Conservation (phyloP, 1,140 invertebrate genomes). For the Aphaenogaster rudis region DNA sequence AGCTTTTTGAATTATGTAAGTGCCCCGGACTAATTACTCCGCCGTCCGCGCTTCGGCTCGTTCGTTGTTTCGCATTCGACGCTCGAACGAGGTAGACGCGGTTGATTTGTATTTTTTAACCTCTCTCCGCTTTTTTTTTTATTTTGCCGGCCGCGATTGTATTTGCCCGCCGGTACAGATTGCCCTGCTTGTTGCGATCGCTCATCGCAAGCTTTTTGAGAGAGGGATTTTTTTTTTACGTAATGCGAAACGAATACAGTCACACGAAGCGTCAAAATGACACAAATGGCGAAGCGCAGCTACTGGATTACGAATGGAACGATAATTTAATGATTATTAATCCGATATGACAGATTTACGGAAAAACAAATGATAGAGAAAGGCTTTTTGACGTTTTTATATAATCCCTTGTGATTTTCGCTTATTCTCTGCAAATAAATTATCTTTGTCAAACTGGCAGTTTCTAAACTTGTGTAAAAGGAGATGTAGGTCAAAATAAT, state of each 20-base stretch:
- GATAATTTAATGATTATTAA: conserved; percentile 3
- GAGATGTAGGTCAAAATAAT: conserved; percentile 55
- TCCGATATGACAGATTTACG: too few relatives aligned
- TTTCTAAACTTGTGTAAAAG: conserved; percentile 6
- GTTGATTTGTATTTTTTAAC: conserved; percentile 52
- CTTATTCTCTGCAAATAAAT: conserved; percentile 13
- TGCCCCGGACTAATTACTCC: conserved; percentile 60
- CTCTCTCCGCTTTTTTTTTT: conserved; percentile 36
- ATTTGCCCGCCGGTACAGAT: conserved; percentile 55
- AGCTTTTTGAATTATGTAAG: conserved; percentile 66
- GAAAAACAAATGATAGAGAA: neutral
- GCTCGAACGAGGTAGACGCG: conserved; percentile 58
- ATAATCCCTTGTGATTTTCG: neutral
- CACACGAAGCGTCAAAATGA: neutral
- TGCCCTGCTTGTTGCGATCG: conserved; percentile 58
- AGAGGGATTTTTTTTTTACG: conserved; percentile 17
- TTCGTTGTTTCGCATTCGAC: conserved; percentile 64
- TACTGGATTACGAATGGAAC: neutral
- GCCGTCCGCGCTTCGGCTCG: conserved; percentile 52
- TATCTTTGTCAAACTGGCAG: conserved; percentile 5
- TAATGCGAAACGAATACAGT: conserved; percentile 49
- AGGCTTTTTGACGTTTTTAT: neutral
- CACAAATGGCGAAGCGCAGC: neutral
- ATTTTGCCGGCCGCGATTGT: conserved; percentile 44
- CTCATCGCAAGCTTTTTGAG: conserved; percentile 42